A percentile compares a stretch with the other conserved stretches of the same genome.
These are phyloP conservation scores for Symphodus melops DNA, from an alignment of 2,113 vertebrate genomes.

Conservation along the genomic window DNA sequence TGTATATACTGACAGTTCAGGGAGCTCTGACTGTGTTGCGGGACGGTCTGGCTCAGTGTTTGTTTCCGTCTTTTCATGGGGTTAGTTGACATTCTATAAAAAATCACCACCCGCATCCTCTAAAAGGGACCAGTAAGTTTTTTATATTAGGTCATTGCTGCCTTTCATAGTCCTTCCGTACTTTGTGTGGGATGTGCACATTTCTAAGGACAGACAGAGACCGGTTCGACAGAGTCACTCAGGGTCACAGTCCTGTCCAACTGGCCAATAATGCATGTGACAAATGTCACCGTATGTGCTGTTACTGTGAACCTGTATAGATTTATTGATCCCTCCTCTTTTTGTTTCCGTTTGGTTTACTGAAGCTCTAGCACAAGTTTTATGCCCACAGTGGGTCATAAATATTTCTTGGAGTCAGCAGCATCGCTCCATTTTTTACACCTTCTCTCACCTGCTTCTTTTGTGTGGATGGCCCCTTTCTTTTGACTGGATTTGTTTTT, in stretches of 20 bases:
- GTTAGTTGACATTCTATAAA: constrained; percentile 29
- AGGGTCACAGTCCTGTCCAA: constrained; percentile 60
- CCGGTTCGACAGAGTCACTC: constrained; percentile 43
- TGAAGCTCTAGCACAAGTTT: constrained; percentile 55
- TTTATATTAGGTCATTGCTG: background rate
- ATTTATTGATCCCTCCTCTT: constrained; percentile 76
- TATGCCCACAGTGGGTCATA: constrained; percentile 68
- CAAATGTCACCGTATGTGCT: constrained; percentile 66
- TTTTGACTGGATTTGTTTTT: constrained; percentile 75
- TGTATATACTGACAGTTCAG: background rate
- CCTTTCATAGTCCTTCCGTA: background rate
- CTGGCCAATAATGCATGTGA: constrained; percentile 65
- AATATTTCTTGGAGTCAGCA: constrained; percentile 74
- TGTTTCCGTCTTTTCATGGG: constrained; percentile 25
- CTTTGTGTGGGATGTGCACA: constrained; percentile 25
- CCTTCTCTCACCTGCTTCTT: constrained; percentile 53
- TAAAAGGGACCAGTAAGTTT: background rate
- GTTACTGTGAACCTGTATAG: constrained; percentile 68
- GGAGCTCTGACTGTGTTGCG: background rate
- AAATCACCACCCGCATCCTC: background rate
- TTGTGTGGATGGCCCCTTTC: constrained; percentile 66
- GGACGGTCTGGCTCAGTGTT: constrained; percentile 7
- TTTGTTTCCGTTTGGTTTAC: constrained; percentile 72
- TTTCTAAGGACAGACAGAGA: constrained; percentile 35
- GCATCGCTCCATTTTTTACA: constrained; percentile 49